phyloP scores from a whole-genome alignment of 2,797 vertebrate genomes.

The Silurus lanzhouensis region DNA sequence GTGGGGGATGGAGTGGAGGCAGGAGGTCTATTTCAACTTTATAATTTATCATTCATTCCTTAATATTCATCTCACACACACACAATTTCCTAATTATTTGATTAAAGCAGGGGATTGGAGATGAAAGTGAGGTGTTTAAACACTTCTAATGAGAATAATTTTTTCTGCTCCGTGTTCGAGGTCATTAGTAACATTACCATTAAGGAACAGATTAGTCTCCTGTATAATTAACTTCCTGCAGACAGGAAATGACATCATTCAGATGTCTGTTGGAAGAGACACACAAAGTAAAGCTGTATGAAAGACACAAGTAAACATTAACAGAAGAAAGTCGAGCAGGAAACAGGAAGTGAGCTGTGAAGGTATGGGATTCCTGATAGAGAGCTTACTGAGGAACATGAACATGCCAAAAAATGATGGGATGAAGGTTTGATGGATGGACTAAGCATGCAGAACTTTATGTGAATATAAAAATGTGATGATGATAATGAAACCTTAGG shows the following conservation, averaged over 20 bases:
- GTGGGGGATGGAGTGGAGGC: neutral
- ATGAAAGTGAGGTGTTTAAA: neutral
- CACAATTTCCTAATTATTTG: neutral
- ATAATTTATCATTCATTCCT: too few relatives aligned
- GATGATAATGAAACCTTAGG: neutral
- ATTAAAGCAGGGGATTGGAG: neutral
- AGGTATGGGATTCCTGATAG: neutral
- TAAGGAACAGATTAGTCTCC: neutral
- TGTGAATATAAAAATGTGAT: neutral
- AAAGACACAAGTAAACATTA: neutral
- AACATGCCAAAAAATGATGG: neutral
- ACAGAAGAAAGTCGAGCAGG: too few relatives aligned
- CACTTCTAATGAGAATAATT: neutral
- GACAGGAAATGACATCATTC: neutral
- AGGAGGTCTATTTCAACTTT: too few relatives aligned
- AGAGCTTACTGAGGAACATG: neutral
- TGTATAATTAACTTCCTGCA: neutral
- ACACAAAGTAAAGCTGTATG: neutral
- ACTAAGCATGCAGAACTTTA: neutral
- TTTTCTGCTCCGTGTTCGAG: neutral
- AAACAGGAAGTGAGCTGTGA: too few relatives aligned
- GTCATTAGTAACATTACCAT: neutral
- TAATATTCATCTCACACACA: neutral
- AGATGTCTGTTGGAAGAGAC: neutral
- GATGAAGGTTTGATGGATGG: neutral